Conservation (phyloP, 2,888 invertebrate genomes). For the Polydrusus cervinus region DNA sequence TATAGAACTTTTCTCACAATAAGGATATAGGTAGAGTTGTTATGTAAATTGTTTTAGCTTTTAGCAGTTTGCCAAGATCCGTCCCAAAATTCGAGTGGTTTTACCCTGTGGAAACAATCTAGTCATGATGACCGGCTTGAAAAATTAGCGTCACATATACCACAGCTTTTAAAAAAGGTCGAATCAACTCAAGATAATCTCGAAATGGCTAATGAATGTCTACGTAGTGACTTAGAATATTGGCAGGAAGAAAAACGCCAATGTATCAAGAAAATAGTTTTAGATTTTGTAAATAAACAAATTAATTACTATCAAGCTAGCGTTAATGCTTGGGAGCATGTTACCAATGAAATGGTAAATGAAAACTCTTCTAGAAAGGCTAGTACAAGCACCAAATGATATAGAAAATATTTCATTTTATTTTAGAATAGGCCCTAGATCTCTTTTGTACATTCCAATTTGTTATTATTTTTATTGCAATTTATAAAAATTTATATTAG, state of each 20-base stretch:
- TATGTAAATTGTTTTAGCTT: conserved; percentile 56
- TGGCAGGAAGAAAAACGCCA: conserved; percentile 80
- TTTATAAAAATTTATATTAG: conserved; percentile 12
- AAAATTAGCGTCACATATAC: conserved; percentile 72
- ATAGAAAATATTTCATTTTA: conserved; percentile 41
- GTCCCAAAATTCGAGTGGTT: conserved; percentile 58
- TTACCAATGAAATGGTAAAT: conserved; percentile 59
- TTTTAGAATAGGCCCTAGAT: conserved; percentile 30
- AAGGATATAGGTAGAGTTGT: not conserved
- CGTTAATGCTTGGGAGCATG: conserved; percentile 75
- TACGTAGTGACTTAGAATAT: conserved; percentile 79
- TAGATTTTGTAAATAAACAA: conserved; percentile 78
- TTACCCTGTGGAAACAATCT: conserved; percentile 77
- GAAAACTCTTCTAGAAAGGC: conserved; percentile 43
- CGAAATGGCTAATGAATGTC: conserved; percentile 80
- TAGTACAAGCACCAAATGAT: conserved; percentile 46
- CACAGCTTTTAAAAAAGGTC: conserved; percentile 73
- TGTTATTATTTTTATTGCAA: conserved; percentile 25
- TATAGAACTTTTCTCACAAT: not conserved
- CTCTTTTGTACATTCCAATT: conserved; percentile 51
- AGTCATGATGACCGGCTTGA: conserved; percentile 75
- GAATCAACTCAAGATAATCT: conserved; percentile 77
- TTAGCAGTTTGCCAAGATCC: conserved; percentile 62
- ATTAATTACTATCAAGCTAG: conserved; percentile 78
- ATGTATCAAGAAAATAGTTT: conserved; percentile 77